Conservation (phyloP, 1,140 invertebrate species). For the Aphaenogaster rudis region DNA sequence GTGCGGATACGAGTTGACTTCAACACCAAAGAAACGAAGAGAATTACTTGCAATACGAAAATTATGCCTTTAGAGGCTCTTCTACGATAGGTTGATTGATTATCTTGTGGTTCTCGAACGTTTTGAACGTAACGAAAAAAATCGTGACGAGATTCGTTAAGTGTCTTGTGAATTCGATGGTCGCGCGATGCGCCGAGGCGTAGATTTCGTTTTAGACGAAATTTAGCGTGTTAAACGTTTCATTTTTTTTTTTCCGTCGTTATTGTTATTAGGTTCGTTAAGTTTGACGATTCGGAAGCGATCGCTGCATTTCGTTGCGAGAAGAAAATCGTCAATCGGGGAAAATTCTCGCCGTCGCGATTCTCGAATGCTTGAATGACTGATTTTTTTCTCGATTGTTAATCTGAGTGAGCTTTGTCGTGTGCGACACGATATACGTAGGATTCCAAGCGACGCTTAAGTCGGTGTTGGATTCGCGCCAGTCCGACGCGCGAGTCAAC, state of each 20-base stretch:
- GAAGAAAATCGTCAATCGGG: constrained; percentile 5
- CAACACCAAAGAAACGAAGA: constrained; percentile 65
- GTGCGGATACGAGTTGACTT: constrained; percentile 50
- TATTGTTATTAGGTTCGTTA: constrained; percentile 49
- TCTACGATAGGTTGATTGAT: constrained; percentile 25
- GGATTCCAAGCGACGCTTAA: constrained; percentile 51
- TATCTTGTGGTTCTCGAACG: neutral
- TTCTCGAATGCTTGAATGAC: constrained; percentile 20
- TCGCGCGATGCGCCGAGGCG: neutral
- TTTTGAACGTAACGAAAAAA: neutral
- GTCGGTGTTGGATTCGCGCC: constrained; percentile 51
- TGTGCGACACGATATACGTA: constrained; percentile 25
- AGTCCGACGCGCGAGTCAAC: constrained; percentile 38
- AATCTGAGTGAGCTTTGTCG: constrained; percentile 50
- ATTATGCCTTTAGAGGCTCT: constrained; percentile 38
- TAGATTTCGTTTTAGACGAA: constrained; percentile 24
- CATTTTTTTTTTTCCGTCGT: neutral
- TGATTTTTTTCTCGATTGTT: constrained; percentile 47
- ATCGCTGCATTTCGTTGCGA: constrained; percentile 23
- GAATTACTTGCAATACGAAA: constrained; percentile 68
- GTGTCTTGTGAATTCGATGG: constrained; percentile 10
- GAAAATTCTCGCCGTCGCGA: neutral
- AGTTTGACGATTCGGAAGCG: constrained; percentile 36
- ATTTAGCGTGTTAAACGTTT: constrained; percentile 31
- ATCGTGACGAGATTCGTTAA: constrained; percentile 29